Base-by-base conservation (phyloP, 2,113 vertebrate genomes). In the Etheostoma cragini region DNA sequence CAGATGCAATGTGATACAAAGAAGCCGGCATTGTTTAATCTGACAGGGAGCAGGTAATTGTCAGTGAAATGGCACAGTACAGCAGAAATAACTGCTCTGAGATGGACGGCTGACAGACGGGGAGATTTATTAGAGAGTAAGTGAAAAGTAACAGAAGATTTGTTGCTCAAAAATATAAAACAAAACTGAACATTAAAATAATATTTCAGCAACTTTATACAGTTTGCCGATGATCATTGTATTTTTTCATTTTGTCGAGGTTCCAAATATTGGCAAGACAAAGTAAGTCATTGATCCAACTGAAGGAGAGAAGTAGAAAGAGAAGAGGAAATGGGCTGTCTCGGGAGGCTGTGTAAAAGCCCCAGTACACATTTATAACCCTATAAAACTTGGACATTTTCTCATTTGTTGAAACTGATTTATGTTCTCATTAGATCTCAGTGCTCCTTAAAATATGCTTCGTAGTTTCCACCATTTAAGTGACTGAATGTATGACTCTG, bases 391-490 rank as follows among this genome's bases (percentile, higher is more conserved):
- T n/a, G 12, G n/a, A 61, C 24, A 49, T 73, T 78, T 70, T 82
- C 66, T 70, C 58, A 62, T 69, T 80, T 71, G 52, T 57, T 69
- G 30, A 58, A 74, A 45, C 15, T 69, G 64, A 70, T 84, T 79
- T 35, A 70, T 75, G 52, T 46, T 64, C 50, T 75, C 76, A 49
- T 79, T 71, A 65, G 70, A 69, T 61, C 54, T 63, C 49, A 72
- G 35, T 19, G 60, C 72, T 77, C 15, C 1, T 42, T 8, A 26
- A 63, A 63, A 76, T 61, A 53, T 47, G 26, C 26, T 45, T 38
- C 19, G 38, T 57, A 24, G 46, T 63, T 73, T 56, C 8, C 42
- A 47, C 57, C 57, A 50, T 62, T 22, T 38, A 12, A 63, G 15
- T 3, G 52, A 16, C 56, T 56, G 35, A 69, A 75, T 19, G 68